phyloP scores from a whole-genome alignment of 2,113 vertebrate genomes.

The Sphaerodactylus townsendi region DNA sequence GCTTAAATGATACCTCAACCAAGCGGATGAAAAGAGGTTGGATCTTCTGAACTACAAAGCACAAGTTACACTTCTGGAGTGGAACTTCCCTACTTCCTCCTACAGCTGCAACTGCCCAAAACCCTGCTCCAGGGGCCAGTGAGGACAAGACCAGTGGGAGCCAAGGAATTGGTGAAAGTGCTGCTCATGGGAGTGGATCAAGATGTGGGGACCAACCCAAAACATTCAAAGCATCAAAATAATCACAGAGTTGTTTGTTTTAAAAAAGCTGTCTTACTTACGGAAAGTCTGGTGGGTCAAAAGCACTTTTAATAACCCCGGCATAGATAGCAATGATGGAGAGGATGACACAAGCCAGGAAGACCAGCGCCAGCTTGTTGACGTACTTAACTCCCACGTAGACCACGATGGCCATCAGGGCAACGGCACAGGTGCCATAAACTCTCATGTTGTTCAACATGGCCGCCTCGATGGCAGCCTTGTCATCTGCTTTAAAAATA shows the following conservation, averaged over 20 bases:
- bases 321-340: slow-evolving; percentile 95
- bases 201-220: not conserved
- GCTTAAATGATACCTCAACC: not conserved
- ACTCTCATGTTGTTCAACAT: slow-evolving; percentile 94
- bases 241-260: not conserved
- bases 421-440: slow-evolving; percentile 88
- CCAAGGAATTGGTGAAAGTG: no score
- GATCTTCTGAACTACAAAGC: no score
- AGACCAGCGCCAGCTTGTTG: slow-evolving; percentile 94
- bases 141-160: no score
- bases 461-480: slow-evolving; percentile 69
- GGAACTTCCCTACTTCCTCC: no score
- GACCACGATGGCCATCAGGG: slow-evolving; percentile 89
- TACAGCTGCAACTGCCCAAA: no score
- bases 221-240: not conserved
- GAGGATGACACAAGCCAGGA: slow-evolving; percentile 92
- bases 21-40: not conserved
- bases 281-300: slow-evolving; percentile 88
- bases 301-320: slow-evolving; percentile 92
- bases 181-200: no score
- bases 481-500: slow-evolving; percentile 79
- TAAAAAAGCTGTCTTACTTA: slow-evolving; percentile 70
- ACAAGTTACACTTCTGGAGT: no score
- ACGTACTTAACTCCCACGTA: slow-evolving; percentile 97
- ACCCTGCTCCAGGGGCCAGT: no score